Evolutionary conservation across 2,888 invertebrate species (phyloP).

Genomic region (Orthosia gothica): DNA sequence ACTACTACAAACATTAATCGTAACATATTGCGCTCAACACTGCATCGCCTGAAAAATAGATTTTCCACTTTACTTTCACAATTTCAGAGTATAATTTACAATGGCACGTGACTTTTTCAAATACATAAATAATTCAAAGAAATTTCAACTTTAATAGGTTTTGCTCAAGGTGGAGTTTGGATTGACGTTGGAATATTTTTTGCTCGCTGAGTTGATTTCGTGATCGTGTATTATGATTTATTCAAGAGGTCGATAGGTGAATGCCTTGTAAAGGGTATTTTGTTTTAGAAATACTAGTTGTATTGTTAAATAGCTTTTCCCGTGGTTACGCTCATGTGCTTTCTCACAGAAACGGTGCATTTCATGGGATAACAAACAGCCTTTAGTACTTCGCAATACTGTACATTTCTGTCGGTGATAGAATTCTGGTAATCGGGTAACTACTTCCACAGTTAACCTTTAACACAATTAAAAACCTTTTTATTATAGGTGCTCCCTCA

Average conservation of each 20-base stretch:
- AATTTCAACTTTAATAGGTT: conserved; percentile 37
- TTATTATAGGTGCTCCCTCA: too few species aligned
- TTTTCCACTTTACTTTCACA: conserved; percentile 10
- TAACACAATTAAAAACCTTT: too few species aligned
- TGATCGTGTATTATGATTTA: conserved; percentile 64
- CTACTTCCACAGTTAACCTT: too few species aligned
- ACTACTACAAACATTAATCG: conserved; percentile 43
- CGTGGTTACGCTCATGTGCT: too few species aligned
- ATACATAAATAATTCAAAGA: conserved; percentile 16
- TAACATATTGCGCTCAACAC: conserved; percentile 37
- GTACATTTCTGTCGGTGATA: too few species aligned
- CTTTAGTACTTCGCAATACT: too few species aligned
- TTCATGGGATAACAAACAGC: too few species aligned
- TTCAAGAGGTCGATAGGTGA: conserved; percentile 66
- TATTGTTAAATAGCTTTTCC: too few species aligned
- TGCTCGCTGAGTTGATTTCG: conserved; percentile 54
- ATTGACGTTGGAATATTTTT: conserved; percentile 38
- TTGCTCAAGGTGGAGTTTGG: conserved; percentile 24
- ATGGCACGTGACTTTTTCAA: conserved; percentile 11
- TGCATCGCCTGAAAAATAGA: conserved; percentile 11
- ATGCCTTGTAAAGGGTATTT: conserved; percentile 56
- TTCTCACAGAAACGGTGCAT: too few species aligned
- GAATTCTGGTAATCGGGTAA: too few species aligned
- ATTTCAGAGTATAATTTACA: conserved; percentile 36
- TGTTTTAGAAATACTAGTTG: conserved; percentile 2